Conservation (phyloP, 2,888 invertebrate genomes). For the Sialis lutaria region DNA sequence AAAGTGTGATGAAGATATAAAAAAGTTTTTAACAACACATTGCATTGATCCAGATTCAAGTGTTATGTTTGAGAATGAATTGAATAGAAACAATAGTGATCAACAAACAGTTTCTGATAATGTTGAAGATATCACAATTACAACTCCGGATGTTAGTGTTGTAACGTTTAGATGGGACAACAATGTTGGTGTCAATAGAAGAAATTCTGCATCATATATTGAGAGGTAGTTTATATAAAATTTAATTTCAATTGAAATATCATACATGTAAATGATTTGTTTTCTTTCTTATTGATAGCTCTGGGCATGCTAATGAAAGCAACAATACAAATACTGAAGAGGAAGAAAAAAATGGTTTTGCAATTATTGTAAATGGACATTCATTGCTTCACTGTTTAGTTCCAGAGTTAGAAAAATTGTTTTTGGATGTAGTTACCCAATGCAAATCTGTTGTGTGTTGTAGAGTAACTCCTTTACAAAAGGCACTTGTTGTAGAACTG, state of each 20-base stretch:
- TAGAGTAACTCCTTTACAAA: constrained; percentile 94
- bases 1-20: constrained; percentile 56
- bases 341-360: constrained; percentile 62
- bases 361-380: constrained; percentile 93
- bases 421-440: constrained; percentile 55
- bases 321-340: constrained; percentile 29
- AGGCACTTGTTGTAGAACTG: constrained; percentile 94
- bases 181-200: neutral
- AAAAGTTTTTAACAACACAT: constrained; percentile 51
- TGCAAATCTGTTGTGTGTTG: constrained; percentile 95
- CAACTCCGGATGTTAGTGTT: constrained; percentile 65
- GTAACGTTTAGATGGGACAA: constrained; percentile 83
- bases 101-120: constrained; percentile 8
- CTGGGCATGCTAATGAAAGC: constrained; percentile 46
- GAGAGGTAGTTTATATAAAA: constrained; percentile 16
- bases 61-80: constrained; percentile 22
- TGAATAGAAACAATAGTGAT: constrained; percentile 10
- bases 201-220: constrained; percentile 26
- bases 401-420: constrained; percentile 72
- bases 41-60: constrained; percentile 28
- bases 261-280: constrained; percentile 23
- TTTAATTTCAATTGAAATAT: neutral
- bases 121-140: constrained; percentile 15
- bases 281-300: constrained; percentile 27
- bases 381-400: constrained; percentile 89